Evolutionary conservation across 2,888 invertebrate genomes (phyloP).

Genomic region (Cheilosia vernalis): DNA sequence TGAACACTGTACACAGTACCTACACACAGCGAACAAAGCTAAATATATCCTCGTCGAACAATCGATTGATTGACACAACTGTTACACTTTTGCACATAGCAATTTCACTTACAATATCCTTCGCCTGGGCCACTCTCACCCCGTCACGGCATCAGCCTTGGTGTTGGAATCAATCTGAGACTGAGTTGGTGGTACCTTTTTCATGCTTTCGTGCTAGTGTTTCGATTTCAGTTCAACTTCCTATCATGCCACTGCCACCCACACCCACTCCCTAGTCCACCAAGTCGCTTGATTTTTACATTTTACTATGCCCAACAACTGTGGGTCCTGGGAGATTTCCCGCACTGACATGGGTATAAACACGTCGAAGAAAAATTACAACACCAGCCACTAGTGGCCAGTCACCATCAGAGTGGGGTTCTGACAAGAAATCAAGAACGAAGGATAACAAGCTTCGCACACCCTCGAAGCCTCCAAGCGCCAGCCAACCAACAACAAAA

Average conservation of each 20-base stretch:
- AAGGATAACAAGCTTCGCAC: constrained; percentile 42
- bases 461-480: neutral
- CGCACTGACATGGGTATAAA: constrained; percentile 48
- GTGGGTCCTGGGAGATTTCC: neutral
- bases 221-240: constrained; percentile 19
- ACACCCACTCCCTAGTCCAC: too few species aligned
- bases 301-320: neutral
- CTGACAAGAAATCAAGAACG: constrained; percentile 50
- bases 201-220: constrained; percentile 19
- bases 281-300: too few species aligned
- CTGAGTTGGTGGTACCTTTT: constrained; percentile 18
- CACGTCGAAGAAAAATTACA: constrained; percentile 61
- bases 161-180: constrained; percentile 10
- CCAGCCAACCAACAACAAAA: constrained; percentile 13
- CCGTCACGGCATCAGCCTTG: neutral
- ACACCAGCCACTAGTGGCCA: constrained; percentile 13
- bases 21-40: neutral
- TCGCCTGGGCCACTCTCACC: neutral
- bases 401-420: neutral
- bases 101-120: constrained; percentile 34
- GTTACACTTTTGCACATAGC: constrained; percentile 53
- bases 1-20: neutral
- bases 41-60: constrained; percentile 32
- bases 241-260: neutral
- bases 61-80: constrained; percentile 61